These are phyloP conservation scores for Platyura marginata DNA, from an alignment of 1,140 invertebrate genomes.

Conservation along the genomic window DNA sequence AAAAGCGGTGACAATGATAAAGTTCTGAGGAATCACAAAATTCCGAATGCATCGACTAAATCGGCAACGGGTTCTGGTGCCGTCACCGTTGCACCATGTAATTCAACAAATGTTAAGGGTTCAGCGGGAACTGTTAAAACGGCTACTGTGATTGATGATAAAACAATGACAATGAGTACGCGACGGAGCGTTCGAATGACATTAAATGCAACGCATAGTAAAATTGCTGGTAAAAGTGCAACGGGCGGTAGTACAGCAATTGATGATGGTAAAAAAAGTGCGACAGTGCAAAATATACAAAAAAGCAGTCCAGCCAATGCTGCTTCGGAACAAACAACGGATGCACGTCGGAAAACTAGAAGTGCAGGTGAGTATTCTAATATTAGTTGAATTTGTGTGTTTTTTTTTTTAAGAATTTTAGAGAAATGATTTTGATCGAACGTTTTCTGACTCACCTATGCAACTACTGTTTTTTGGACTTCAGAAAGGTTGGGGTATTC, in stretches of 20 bases:
- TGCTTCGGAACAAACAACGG: slow-evolving; percentile 8
- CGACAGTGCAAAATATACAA: slow-evolving; percentile 10
- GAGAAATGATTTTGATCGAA: neutral
- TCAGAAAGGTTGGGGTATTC: too few relatives aligned
- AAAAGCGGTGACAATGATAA: slow-evolving; percentile 14
- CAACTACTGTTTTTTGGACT: too few relatives aligned
- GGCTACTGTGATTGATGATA: neutral
- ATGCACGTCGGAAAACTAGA: slow-evolving; percentile 35
- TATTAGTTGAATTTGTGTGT: neutral
- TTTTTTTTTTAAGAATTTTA: neutral
- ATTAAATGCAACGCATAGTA: neutral
- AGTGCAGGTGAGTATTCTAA: slow-evolving; percentile 34
- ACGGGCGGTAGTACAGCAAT: neutral
- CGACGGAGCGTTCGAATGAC: slow-evolving; percentile 1
- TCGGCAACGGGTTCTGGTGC: neutral
- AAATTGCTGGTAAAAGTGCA: neutral
- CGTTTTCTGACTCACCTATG: too few relatives aligned
- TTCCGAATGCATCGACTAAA: neutral
- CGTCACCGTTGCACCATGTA: too few relatives aligned
- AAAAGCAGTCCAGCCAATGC: slow-evolving; percentile 5
- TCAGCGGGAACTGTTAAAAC: neutral
- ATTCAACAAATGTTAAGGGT: neutral
- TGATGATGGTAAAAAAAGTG: slow-evolving; percentile 10
- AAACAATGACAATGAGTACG: slow-evolving; percentile 1
- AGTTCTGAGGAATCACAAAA: slow-evolving; percentile 4